phyloP scores from a whole-genome alignment of 2,888 invertebrate genomes.

The Cepaea hortensis region DNA sequence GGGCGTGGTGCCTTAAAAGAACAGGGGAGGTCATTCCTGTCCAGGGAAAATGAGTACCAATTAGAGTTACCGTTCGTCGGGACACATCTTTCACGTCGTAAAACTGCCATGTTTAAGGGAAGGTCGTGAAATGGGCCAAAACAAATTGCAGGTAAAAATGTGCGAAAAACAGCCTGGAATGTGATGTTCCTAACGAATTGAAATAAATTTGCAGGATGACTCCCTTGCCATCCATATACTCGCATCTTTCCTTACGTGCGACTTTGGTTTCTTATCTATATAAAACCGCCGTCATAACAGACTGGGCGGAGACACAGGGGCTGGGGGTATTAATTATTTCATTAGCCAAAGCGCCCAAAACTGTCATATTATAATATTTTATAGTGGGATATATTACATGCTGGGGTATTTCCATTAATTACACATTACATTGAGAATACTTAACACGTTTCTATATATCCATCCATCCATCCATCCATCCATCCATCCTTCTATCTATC shows the following conservation, averaged over 20 bases:
- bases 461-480: no score
- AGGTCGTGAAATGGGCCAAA: slow-evolving; percentile 32
- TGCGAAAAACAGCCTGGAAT: slow-evolving; percentile 26
- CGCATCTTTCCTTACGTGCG: background rate
- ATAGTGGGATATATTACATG: background rate
- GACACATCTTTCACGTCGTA: slow-evolving; percentile 37
- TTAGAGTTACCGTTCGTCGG: slow-evolving; percentile 40
- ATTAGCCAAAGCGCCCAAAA: no score
- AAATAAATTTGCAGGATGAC: slow-evolving; percentile 9
- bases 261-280: background rate
- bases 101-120: slow-evolving; percentile 33
- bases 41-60: slow-evolving; percentile 41
- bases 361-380: background rate
- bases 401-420: background rate
- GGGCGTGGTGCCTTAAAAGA: slow-evolving; percentile 24
- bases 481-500: no score
- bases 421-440: no score
- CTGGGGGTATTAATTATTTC: background rate
- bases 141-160: slow-evolving; percentile 34
- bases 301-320: background rate
- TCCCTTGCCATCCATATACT: background rate
- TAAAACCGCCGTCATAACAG: background rate
- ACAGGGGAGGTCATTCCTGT: slow-evolving; percentile 32
- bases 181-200: slow-evolving; percentile 8
- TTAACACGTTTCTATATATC: no score